Conservation (phyloP, 2,888 invertebrate genomes). For the Tipula helvola region DNA sequence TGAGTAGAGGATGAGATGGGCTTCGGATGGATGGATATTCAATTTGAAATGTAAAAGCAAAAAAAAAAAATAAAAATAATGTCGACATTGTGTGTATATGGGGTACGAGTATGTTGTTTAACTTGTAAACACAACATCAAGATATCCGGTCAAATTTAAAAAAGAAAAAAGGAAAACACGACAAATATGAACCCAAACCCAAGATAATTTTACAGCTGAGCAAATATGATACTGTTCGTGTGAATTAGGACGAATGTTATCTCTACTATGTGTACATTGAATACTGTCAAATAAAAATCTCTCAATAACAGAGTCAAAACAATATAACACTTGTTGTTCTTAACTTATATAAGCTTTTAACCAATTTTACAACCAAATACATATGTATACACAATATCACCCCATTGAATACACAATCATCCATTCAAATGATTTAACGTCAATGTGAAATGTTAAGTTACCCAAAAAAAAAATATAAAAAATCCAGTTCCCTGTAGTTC, state of each 20-base stretch:
- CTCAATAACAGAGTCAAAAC: neutral
- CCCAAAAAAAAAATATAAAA: neutral
- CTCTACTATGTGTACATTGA: neutral
- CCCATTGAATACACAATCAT: neutral
- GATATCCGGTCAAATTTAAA: neutral
- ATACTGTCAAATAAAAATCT: neutral
- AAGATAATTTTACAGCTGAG: neutral
- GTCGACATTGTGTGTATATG: neutral
- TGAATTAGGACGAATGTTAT: neutral
- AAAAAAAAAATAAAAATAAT: neutral
- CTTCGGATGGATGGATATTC: neutral
- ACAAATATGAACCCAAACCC: neutral
- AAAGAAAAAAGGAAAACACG: neutral
- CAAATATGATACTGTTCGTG: neutral
- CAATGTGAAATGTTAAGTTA: neutral
- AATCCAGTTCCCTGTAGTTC: neutral
- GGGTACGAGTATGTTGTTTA: neutral
- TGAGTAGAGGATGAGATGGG: neutral
- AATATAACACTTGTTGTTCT: neutral
- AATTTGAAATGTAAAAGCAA: neutral
- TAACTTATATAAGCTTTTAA: neutral
- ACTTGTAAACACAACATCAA: neutral
- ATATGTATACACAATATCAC: neutral
- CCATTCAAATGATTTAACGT: slow-evolving; percentile 4
- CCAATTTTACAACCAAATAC: neutral